Conservation (phyloP, 2,113 vertebrate species). For the Megaceryle maxima region DNA sequence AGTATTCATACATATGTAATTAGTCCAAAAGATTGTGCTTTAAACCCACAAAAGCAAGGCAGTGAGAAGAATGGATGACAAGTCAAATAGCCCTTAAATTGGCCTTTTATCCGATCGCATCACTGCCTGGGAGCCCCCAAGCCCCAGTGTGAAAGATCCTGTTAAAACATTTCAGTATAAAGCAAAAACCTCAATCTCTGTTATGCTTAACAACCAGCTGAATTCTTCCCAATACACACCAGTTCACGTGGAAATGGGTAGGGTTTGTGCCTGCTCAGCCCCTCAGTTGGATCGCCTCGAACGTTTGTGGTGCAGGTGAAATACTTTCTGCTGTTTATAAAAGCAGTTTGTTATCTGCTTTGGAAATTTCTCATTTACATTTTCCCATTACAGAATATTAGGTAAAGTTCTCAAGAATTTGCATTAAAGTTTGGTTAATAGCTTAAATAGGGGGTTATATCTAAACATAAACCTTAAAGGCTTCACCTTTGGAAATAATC, state of each 20-base stretch:
- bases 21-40: neutral
- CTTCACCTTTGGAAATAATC: neutral
- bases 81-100: neutral
- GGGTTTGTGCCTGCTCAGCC: rapidly evolving
- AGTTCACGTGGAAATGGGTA: neutral
- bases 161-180: neutral
- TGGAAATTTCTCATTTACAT: neutral
- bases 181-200: neutral
- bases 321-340: neutral
- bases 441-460: neutral
- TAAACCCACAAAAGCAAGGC: neutral
- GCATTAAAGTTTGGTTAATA: neutral
- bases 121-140: neutral
- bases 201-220: neutral
- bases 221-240: neutral
- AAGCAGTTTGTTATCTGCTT: neutral
- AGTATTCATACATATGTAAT: slow-evolving; percentile 40
- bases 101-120: neutral
- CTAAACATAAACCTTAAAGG: neutral
- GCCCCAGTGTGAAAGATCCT: neutral
- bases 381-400: neutral
- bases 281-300: neutral
- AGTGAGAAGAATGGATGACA: neutral
- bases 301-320: neutral
- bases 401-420: neutral